Base-by-base conservation (phyloP, 2,888 invertebrate genomes). In the Hemistola chrysoprasaria region DNA sequence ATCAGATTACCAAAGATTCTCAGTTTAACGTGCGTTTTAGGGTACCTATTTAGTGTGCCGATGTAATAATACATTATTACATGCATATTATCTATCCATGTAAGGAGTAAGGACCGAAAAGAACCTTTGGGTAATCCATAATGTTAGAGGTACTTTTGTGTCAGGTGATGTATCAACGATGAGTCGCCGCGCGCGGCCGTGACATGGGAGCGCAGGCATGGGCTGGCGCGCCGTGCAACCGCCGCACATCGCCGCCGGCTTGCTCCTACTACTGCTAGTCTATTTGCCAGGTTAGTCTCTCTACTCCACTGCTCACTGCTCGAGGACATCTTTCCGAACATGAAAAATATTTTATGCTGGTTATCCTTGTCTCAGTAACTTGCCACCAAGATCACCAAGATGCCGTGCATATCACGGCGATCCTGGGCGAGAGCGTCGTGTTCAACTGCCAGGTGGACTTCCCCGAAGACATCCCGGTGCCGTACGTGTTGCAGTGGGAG, bases 401-500 rank as follows among this genome's bases (percentile, higher is more conserved):
- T 94, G 97, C 97, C 77, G 95, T 96, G 83, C 97, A 97, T 91
- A 97, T 98, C 92, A 97, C 98, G 82, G 97, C 98, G 70, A 97
- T 97, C 90, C 93, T 98, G 78, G 98, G 98, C 82, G 97, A 98
- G 91, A 96, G 96, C 85, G 97, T 98, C 90, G 95, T 98, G 83
- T 96, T 98, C 92, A 97, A 97, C 91, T 98, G 98, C 91, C 96
- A 97, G 91, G 97, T 98, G 90, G 96, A 97, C 90, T 98, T 97
- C 90, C 96, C 97, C 84, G 95, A 96, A 89, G 95, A 97, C 90
- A 94, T 96, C 90, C 95, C 97, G 79, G 96, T 97, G 91, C 97
- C 97, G 90, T 97, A 97, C 92, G 97, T 98, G 91, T 94, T 98
- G 89, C 97, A 97, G 92, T 98, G 98, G 98, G 96, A 97, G 94